phyloP scores from a whole-genome alignment of 1,140 invertebrate genomes.

The Dinothrombium tinctorium region DNA sequence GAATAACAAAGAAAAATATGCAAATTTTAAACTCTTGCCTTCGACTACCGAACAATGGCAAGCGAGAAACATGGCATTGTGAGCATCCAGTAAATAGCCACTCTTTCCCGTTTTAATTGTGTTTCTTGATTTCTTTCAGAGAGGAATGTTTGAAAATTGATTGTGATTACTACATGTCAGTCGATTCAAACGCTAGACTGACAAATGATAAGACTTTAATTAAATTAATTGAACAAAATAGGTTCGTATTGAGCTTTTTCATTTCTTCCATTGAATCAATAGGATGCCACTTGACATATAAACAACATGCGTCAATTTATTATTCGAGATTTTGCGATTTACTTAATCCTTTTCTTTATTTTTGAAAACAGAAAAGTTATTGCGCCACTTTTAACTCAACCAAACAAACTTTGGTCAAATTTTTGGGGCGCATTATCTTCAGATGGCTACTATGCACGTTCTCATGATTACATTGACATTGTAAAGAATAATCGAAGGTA shows the following conservation, averaged over 20 bases:
- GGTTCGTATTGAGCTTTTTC: conserved; percentile 18
- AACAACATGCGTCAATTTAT: not conserved
- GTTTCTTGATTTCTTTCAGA: conserved; percentile 28
- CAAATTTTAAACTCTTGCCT: conserved; percentile 30
- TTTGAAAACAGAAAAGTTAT: conserved; percentile 36
- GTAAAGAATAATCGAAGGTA: conserved; percentile 54
- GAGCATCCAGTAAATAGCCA: conserved; percentile 21
- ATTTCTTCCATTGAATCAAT: not conserved
- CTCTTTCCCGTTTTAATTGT: conserved; percentile 7
- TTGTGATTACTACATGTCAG: conserved; percentile 56
- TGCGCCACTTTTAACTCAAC: conserved; percentile 56
- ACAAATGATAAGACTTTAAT: conserved; percentile 48
- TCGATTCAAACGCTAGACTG: conserved; percentile 66
- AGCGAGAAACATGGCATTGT: conserved; percentile 64
- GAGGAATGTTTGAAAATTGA: conserved; percentile 43
- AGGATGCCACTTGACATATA: not conserved
- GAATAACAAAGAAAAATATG: conserved; percentile 32
- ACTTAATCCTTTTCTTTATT: not conserved
- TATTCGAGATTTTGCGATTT: not conserved
- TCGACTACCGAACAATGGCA: conserved; percentile 43
- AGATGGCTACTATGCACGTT: conserved; percentile 75
- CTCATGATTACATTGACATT: conserved; percentile 89
- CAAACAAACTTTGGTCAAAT: conserved; percentile 75
- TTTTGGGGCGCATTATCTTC: conserved; percentile 87
- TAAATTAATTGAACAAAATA: conserved; percentile 48